phyloP scores from a whole-genome alignment of 2,888 invertebrate species.

The Sicus ferrugineus region DNA sequence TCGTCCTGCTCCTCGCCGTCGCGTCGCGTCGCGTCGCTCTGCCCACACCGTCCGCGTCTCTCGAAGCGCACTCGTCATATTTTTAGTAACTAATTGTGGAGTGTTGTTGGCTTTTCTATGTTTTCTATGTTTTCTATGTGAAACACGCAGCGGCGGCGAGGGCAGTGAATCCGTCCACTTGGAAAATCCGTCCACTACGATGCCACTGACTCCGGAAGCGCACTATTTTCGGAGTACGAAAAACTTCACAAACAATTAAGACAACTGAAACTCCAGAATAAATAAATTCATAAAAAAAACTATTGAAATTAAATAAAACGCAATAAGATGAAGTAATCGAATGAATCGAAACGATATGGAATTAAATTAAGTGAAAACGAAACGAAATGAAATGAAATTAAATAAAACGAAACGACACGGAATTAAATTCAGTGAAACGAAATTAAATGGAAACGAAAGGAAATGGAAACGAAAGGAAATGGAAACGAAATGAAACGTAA shows the following conservation, averaged over 20 bases:
- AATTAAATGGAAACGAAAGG: too few relatives aligned
- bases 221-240: background rate
- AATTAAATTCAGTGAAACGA: too few relatives aligned
- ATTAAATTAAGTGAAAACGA: too few relatives aligned
- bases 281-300: too few relatives aligned
- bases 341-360: too few relatives aligned
- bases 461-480: too few relatives aligned
- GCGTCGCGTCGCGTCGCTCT: background rate
- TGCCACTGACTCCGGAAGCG: constrained; percentile 30
- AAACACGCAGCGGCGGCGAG: background rate
- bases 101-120: background rate
- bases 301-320: too few relatives aligned
- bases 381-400: too few relatives aligned
- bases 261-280: too few relatives aligned
- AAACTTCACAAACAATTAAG: background rate
- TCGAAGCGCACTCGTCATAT: background rate
- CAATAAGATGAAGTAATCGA: too few relatives aligned
- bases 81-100: constrained; percentile 13
- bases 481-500: too few relatives aligned
- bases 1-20: background rate
- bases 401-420: too few relatives aligned
- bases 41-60: background rate
- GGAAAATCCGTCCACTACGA: background rate
- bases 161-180: background rate
- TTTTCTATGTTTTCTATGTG: constrained; percentile 2